phyloP scores from a whole-genome alignment of 2,888 invertebrate genomes.

The Odontocolon sp. region DNA sequence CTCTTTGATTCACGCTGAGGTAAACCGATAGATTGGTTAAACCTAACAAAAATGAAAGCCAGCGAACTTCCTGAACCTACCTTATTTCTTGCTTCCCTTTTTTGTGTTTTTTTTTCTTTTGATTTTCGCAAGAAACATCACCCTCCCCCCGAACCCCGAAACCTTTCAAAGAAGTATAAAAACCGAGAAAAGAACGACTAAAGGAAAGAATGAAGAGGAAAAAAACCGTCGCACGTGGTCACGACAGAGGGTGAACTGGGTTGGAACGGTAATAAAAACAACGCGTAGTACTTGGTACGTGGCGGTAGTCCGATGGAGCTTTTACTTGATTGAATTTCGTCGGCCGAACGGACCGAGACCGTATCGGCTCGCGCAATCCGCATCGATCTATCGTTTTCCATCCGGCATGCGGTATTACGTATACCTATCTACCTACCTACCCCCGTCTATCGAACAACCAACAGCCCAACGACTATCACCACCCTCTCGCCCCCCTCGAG shows the following conservation, averaged over 20 bases:
- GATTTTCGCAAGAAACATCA: background rate
- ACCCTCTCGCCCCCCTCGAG: background rate
- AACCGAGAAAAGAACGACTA: background rate
- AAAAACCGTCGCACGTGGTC: constrained; percentile 23
- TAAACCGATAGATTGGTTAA: too few species aligned
- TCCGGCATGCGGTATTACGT: background rate
- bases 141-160: too few species aligned
- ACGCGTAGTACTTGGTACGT: constrained; percentile 31
- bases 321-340: constrained; percentile 62
- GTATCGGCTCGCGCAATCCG: constrained; percentile 44
- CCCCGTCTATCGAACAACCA: constrained; percentile 1
- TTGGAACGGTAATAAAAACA: constrained; percentile 51
- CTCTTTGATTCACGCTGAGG: too few species aligned
- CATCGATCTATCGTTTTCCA: constrained; percentile 37
- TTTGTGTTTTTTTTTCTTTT: background rate
- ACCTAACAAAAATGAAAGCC: too few species aligned
- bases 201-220: constrained; percentile 10
- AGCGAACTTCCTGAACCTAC: too few species aligned
- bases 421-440: background rate
- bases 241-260: constrained; percentile 31
- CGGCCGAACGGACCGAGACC: constrained; percentile 45
- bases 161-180: background rate
- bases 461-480: constrained; percentile 10
- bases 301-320: constrained; percentile 32
- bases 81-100: too few species aligned